phyloP scores from a whole-genome alignment of 2,797 vertebrate genomes.

The Ctenosaura bakeri region DNA sequence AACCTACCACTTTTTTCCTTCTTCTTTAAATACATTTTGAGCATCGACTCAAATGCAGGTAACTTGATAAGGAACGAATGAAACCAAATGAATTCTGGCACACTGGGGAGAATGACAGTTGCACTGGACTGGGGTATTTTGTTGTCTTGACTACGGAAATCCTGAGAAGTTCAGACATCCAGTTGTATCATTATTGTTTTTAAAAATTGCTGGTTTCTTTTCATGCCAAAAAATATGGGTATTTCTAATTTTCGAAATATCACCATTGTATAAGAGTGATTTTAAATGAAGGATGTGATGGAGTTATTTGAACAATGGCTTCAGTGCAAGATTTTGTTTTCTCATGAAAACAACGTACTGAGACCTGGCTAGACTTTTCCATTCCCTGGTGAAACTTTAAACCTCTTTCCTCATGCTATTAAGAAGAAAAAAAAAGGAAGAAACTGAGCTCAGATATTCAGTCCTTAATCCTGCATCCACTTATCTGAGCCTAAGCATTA shows the following conservation, averaged over 20 bases:
- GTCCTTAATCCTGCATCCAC: neutral
- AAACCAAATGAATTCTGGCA: slow-evolving; percentile 77
- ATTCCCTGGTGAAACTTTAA: slow-evolving; percentile 19
- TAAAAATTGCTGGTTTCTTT: neutral
- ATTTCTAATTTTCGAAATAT: slow-evolving; percentile 3
- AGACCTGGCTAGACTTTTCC: neutral
- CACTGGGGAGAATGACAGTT: slow-evolving; percentile 51
- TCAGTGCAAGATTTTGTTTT: neutral
- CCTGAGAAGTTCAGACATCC: slow-evolving; percentile 27
- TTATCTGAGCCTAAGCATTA: neutral
- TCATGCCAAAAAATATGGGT: accelerated
- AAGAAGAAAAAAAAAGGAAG: neutral
- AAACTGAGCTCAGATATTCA: neutral
- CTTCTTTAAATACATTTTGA: slow-evolving; percentile 63
- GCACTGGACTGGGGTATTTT: neutral
- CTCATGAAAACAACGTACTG: neutral
- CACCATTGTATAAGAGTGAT: neutral
- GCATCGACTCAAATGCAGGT: slow-evolving; percentile 78
- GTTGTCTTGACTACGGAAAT: slow-evolving; percentile 49
- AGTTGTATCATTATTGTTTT: slow-evolving; percentile 6
- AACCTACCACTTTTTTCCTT: slow-evolving; percentile 70
- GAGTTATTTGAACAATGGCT: neutral
- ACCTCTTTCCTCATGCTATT: neutral
- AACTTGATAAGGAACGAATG: slow-evolving; percentile 78
- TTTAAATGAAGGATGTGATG: neutral